phyloP scores from a whole-genome alignment of 2,797 vertebrate species.

The Ciconia nigra region DNA sequence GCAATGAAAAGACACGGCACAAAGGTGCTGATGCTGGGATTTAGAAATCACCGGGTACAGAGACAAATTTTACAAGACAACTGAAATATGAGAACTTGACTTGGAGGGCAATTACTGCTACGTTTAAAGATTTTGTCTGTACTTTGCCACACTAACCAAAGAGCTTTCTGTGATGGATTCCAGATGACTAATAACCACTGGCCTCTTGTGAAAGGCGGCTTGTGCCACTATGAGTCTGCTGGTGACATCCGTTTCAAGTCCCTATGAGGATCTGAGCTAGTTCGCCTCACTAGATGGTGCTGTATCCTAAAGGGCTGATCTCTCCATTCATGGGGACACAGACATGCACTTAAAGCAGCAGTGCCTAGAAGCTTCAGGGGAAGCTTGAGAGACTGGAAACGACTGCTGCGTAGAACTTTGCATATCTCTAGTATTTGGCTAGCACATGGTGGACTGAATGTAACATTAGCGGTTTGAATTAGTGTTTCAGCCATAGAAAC shows the following conservation, averaged over 20 bases:
- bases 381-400: background rate
- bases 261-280: background rate
- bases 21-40: background rate
- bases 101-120: background rate
- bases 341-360: background rate
- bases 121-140: background rate
- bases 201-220: background rate
- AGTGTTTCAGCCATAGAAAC: background rate
- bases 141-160: background rate
- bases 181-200: background rate
- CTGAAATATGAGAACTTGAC: background rate
- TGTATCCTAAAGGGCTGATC: conserved; percentile 9
- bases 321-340: background rate
- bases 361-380: background rate
- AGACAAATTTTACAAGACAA: background rate
- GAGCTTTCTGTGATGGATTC: background rate
- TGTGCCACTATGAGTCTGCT: background rate
- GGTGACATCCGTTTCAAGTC: background rate
- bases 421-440: background rate
- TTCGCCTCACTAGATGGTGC: conserved; percentile 44
- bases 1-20: background rate
- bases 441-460: background rate
- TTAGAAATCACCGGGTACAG: background rate
- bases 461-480: background rate
- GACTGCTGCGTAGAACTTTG: background rate